Evolutionary conservation across 2,797 vertebrate genomes (phyloP).

Genomic region (Diglossa cyanea): DNA sequence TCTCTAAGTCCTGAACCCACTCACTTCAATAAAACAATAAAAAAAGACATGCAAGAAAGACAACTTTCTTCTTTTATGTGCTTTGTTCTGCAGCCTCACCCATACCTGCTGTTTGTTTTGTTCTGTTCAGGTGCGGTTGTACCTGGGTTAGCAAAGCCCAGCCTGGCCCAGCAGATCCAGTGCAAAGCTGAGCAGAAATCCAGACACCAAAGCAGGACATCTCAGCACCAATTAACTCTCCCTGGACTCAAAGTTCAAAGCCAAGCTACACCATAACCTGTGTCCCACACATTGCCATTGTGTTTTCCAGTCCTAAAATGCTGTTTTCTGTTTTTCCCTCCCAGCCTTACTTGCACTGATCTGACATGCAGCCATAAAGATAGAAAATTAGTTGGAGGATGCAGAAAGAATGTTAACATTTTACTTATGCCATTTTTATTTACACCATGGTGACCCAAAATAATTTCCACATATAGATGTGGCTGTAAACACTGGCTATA

Average conservation of each 20-base stretch:
- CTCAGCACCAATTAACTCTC: not conserved
- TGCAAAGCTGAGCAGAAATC: not conserved
- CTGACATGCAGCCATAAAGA: not conserved
- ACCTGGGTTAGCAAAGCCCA: not conserved
- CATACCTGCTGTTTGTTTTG: not conserved
- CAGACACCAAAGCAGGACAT: not conserved
- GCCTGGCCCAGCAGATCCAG: not conserved
- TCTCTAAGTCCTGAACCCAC: not conserved
- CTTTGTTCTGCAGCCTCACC: not conserved
- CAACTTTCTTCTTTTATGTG: not conserved
- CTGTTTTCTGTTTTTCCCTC: not conserved
- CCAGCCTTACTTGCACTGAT: not conserved
- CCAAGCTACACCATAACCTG: not conserved
- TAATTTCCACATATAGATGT: not conserved
- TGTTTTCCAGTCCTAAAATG: not conserved
- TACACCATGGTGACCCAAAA: not conserved
- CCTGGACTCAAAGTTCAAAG: not conserved
- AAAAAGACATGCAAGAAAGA: not conserved
- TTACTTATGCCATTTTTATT: not conserved
- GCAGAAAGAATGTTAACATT: not conserved
- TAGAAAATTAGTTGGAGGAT: not conserved
- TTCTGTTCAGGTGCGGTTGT: rapidly evolving
- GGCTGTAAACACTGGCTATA: not conserved
- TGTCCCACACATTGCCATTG: not conserved
- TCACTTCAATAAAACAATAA: not conserved